These are phyloP conservation scores for Cyclophora albipunctata DNA, from an alignment of 2,888 invertebrate species.

Conservation along the genomic window DNA sequence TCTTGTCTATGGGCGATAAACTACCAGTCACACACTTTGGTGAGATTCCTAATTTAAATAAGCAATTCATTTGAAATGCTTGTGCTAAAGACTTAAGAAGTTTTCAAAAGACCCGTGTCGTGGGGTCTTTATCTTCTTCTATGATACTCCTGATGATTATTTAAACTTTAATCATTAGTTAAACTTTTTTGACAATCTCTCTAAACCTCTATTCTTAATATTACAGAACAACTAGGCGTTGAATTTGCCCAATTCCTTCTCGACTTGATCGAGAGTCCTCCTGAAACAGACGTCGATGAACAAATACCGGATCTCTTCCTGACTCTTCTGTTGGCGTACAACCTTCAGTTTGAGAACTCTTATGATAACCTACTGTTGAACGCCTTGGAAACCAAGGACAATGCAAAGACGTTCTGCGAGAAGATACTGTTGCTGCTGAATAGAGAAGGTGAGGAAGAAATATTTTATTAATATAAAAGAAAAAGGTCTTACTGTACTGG, in stretches of 20 bases:
- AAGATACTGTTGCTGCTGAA: conserved; percentile 91
- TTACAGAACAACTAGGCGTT: conserved; percentile 86
- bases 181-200: too few relatives aligned
- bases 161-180: too few relatives aligned
- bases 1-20: conserved; percentile 92
- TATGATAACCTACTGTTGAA: conserved; percentile 82
- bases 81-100: too few relatives aligned
- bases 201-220: background rate
- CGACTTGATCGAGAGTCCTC: conserved; percentile 86
- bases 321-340: conserved; percentile 89
- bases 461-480: background rate
- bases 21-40: conserved; percentile 93
- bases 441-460: conserved; percentile 82
- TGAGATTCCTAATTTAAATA: conserved; percentile 35
- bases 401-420: conserved; percentile 92
- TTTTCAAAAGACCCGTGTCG: too few relatives aligned
- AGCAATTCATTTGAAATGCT: too few relatives aligned
- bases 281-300: conserved; percentile 87
- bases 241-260: conserved; percentile 88
- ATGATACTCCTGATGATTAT: too few relatives aligned
- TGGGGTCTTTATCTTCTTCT: too few relatives aligned
- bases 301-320: conserved; percentile 90
- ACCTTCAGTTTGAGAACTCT: conserved; percentile 85
- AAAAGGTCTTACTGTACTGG: too few relatives aligned
- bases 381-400: conserved; percentile 79